Percentiles rank a stretch among this genome's conserved stretches.
Evolutionary conservation across 37 sponge, comb jelly and placozoan genomes (phyloP).

Genomic region (Halisarca cf. caerulea): DNA sequence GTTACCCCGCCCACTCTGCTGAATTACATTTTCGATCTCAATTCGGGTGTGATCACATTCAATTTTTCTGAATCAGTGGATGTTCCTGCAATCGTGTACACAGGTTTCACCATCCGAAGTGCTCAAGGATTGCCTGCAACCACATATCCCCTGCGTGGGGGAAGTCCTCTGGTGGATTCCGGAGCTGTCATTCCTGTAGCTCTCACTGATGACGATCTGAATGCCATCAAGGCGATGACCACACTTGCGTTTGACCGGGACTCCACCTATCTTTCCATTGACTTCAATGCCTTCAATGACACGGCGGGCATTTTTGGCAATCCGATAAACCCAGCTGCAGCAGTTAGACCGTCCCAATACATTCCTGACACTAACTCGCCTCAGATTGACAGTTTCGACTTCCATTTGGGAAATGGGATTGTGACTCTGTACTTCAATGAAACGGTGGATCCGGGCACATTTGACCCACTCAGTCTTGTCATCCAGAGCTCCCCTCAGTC

Average conservation of each 20-base stretch:
- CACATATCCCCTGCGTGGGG: slow-evolving; percentile 50
- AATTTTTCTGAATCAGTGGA: slow-evolving; percentile 88
- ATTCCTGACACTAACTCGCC: slow-evolving; percentile 71
- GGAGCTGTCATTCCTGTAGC: slow-evolving; percentile 58
- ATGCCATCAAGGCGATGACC: slow-evolving; percentile 66
- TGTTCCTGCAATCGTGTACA: slow-evolving; percentile 39
- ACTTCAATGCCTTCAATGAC: slow-evolving; percentile 55
- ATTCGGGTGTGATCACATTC: slow-evolving; percentile 51
- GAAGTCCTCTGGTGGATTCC: slow-evolving; percentile 30
- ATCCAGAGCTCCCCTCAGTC: slow-evolving; percentile 74
- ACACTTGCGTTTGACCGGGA: slow-evolving; percentile 42
- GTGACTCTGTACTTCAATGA: slow-evolving; percentile 71
- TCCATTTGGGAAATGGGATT: slow-evolving; percentile 58
- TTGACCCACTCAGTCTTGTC: slow-evolving; percentile 50
- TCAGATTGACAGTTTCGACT: slow-evolving; percentile 56
- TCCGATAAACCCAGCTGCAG: not conserved
- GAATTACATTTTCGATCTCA: slow-evolving; percentile 66
- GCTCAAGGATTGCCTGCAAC: not conserved
- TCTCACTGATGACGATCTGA: slow-evolving; percentile 57
- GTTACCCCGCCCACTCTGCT: slow-evolving; percentile 52
- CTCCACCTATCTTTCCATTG: slow-evolving; percentile 65
- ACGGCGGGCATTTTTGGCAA: slow-evolving; percentile 53
- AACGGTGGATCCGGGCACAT: slow-evolving; percentile 68
- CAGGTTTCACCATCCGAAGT: slow-evolving; percentile 41
- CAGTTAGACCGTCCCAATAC: slow-evolving; percentile 9